A percentile compares a stretch with the other conserved stretches of the same genome.
Evolutionary conservation across 2,797 vertebrate genomes (phyloP).

Genomic region (Mastacembelus armatus): DNA sequence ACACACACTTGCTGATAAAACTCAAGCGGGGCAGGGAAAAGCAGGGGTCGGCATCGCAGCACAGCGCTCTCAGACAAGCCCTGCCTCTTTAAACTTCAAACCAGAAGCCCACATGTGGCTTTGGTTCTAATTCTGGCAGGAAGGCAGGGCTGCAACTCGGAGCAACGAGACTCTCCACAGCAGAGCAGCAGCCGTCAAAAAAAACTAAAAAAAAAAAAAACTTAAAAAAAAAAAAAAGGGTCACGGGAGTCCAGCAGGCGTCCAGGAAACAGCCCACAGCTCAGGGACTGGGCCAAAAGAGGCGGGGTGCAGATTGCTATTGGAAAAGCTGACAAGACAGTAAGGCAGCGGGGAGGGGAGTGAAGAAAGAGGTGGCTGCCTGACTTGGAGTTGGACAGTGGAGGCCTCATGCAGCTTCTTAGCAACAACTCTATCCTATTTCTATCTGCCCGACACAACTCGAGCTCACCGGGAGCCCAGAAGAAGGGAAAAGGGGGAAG

Average conservation of each 20-base stretch:
- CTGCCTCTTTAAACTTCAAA: conserved; percentile 69
- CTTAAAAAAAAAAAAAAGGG: conserved; percentile 24
- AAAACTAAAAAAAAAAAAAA: not conserved
- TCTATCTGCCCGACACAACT: conserved; percentile 67
- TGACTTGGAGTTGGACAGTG: conserved; percentile 75
- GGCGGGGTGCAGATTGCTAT: conserved; percentile 76
- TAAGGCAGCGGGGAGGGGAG: conserved; percentile 31
- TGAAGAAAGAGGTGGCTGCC: conserved; percentile 33
- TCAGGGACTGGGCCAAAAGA: conserved; percentile 87
- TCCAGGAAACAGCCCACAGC: conserved; percentile 92
- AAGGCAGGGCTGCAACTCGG: conserved; percentile 75
- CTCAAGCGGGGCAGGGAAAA: conserved; percentile 16
- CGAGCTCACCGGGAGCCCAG: conserved; percentile 25
- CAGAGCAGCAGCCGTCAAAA: conserved; percentile 8
- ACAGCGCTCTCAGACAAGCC: conserved; percentile 47
- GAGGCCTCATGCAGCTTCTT: conserved; percentile 85
- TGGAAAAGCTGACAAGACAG: conserved; percentile 93
- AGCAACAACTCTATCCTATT: conserved; percentile 53
- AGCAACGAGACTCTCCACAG: conserved; percentile 35
- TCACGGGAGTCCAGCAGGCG: conserved; percentile 49
- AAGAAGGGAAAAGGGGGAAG: not conserved
- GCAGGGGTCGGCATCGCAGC: conserved; percentile 56
- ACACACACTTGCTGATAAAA: not conserved
- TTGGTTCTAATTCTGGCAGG: conserved; percentile 87
- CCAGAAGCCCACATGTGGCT: conserved; percentile 70